Evolutionary conservation across 2,888 invertebrate species (phyloP), one percentile per base, ranked within the genome.

Genomic region (Melipona beecheii): DNA sequence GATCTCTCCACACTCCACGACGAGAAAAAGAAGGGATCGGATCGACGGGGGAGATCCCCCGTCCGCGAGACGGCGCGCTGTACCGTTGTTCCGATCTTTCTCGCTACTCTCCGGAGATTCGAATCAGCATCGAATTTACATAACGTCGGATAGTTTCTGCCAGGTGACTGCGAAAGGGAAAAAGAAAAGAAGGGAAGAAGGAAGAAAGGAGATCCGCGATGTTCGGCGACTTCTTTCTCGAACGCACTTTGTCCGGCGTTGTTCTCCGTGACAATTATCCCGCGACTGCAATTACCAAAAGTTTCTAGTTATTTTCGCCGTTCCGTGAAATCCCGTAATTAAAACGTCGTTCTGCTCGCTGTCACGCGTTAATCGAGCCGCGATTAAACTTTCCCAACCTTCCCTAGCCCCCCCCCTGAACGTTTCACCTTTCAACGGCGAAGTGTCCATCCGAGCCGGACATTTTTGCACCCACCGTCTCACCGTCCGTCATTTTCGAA

Each of bases 71-170:
- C 75, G 68, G 9, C 21, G 49, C 31, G 62, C 58, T 54, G 24
- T 50, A 49, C 73, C 83, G 50, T 77, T 15, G 50, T 43, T 43
- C 43, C 75, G 62, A 27, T 71, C 65, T 62, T 64, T 58, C 50
- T 71, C 66, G 56, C 19, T 24, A 15, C 52, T 50, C 78, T 13
- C 58, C 27, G 52, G 74, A 56, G 73, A 84, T 66, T 78, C 73
- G 84, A 76, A 77, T 84, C 83, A 70, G 77, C 84, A 74, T 75
- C 78, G 83, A 43, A 84, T 83, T 78, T 84, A 74, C 84, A 83
- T 84, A 76, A 65, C 43, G 21, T 43, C 54, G 52, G 17, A 31
- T 50, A 72, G 54, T 72, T 72, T 49, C 24, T 19, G 9, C 19
- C 36, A 56, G 31, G 17, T 21, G 24, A 49, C 17, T 73, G 19